Evolutionary conservation across 2,113 vertebrate species (phyloP), one percentile per base, ranked within the genome.

Genomic region (Prochilodus magdalenae): DNA sequence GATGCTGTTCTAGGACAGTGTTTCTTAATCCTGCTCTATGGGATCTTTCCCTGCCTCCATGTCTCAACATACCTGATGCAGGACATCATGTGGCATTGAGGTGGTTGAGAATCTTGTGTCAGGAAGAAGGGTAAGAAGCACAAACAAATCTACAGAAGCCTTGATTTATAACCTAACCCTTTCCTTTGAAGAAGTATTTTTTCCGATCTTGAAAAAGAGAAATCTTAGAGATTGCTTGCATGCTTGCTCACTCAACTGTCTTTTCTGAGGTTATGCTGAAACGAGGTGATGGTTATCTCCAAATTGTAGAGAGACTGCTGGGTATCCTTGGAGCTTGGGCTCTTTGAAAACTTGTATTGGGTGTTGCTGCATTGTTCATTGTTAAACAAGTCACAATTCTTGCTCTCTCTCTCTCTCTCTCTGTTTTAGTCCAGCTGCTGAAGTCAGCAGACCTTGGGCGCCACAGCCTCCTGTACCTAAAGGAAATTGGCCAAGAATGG

Each of bases 401-500:
- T 76, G 20, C 26, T 82, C n/a, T 73, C 55, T 75, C 16, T 44
- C 80, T 33, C n/a, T 80, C 55, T 80, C 67, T 73, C 51, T 62
- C 73, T 78, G 73, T 89, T 90, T 86, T 91, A 98, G 98, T 97
- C 88, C 97, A 98, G 92, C 93, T 97, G 85, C 94, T 97, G 92
- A 96, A 96, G 88, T 95, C 96, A 30, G 90, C 95, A 5, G 96
- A 96, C 87, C 94, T 98, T 84, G 96, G 96, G 82, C 95, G 96
- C 67, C 97, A 97, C 89, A 97, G 96, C 88, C 94, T 99, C 36
- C 94, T 99, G 59, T 99, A 97, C 95, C 93, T 99, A 82, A 97
- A 98, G 90, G 97, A 98, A 90, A 96, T 98, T 0, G 98, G 98
- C 65, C 95, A 94, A 0, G 97, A 97, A 83, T 99, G 98, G 98